Evolutionary conservation across 1,140 invertebrate genomes (phyloP), one percentile per base, ranked within the genome.

Genomic region (Pseudomyrmex pallidus): DNA sequence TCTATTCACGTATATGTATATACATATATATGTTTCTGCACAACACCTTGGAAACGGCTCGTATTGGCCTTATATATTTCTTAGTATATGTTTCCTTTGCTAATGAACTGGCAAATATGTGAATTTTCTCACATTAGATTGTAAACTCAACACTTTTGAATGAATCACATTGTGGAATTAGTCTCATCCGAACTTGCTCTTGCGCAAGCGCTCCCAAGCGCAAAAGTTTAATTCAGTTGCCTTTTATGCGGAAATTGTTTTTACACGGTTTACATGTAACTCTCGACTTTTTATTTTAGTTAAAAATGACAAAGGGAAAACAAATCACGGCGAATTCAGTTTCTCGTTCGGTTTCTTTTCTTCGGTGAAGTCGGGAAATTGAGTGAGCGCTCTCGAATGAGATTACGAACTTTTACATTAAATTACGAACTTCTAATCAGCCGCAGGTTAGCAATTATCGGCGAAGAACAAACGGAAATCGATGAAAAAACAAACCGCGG

Each of bases 221-320:
- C 50, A 57, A 78, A 74, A 78, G 74, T 78, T 78, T 68, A 78
- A 68, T 70, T 70, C 57, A 25, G 57, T 77, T 77, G 64, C 5
- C 0, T 70, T 22, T 68, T 46, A 78, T 57, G 74, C 17, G 7
- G 20, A 70, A 48, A 78, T 78, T 35, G 35, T 35, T 35, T 7
- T 35, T 35, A 35, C 35, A 35, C 35, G 5, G 15, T 2, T 35
- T 76, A 54, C 48, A 54, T 56, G n/a, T 70, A 70, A 70, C 52
- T 59, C 57, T 35, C 7, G 15, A 76, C 22, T 2, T 12, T 15
- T 68, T 22, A 56, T 25, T n/a, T 22, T 50, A 59, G 50, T 52
- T 52, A 52, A 52, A 48, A 56, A 78, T 68, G 17, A 78, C 12
- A 15, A 70, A 48, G 56, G 10, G 0, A 57, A 57, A 15, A 57